A percentile compares a stretch with the other conserved stretches of the same genome.
Evolutionary conservation across 2,113 vertebrate species (phyloP).

Genomic region (Hippolais icterina): DNA sequence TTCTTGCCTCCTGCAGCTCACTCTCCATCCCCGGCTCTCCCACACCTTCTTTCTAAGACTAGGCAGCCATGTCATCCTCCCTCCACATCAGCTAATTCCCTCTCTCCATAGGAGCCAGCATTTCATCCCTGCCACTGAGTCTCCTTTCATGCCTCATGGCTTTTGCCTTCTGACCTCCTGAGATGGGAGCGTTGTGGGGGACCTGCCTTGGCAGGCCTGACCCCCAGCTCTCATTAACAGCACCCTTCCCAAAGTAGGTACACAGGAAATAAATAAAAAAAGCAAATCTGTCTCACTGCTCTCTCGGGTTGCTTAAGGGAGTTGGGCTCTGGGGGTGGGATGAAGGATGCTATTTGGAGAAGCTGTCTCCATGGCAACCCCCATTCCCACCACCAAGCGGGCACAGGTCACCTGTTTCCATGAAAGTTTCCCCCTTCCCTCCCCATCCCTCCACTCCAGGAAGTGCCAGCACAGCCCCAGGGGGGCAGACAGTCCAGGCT

Average conservation of each 20-base stretch:
- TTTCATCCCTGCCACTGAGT: background rate
- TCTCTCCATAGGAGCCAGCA: fast-evolving
- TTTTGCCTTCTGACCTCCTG: background rate
- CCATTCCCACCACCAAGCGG: constrained; percentile 47
- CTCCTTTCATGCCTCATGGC: background rate
- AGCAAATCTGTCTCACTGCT: constrained; percentile 49
- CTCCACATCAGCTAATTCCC: background rate
- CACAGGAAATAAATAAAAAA: background rate
- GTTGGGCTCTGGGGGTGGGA: background rate
- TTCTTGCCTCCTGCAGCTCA: background rate
- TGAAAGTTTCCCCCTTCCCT: constrained; percentile 33
- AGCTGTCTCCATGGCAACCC: constrained; percentile 62
- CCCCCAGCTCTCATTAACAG: background rate
- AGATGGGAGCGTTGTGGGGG: background rate
- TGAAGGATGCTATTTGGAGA: constrained; percentile 70
- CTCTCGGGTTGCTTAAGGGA: constrained; percentile 61
- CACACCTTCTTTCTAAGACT: background rate
- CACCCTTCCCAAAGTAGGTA: background rate
- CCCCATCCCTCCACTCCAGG: background rate
- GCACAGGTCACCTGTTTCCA: constrained; percentile 67
- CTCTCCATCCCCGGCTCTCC: background rate
- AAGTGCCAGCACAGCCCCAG: background rate
- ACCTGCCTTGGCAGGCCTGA: background rate
- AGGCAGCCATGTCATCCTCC: background rate
- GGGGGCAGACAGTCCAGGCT: background rate